A percentile compares a stretch with the other conserved stretches of the same genome.
Evolutionary conservation across 2,797 vertebrate genomes (phyloP).

Genomic region (Sebastes taczanowskii): DNA sequence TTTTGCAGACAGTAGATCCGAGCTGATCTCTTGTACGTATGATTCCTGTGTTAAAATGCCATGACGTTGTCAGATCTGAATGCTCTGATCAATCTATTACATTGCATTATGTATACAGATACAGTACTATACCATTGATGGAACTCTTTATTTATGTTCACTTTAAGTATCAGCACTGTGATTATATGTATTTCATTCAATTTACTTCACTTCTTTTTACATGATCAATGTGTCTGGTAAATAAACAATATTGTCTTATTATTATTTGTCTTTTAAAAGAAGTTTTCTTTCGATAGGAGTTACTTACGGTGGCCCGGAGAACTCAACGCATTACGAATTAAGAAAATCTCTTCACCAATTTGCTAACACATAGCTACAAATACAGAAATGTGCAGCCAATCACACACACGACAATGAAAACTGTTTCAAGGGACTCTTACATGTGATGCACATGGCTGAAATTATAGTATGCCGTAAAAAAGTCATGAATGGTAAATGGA

Average conservation of each 20-base stretch:
- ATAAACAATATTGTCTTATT: constrained; percentile 85
- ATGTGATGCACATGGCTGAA: background rate
- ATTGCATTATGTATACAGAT: constrained; percentile 75
- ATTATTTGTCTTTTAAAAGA: constrained; percentile 15
- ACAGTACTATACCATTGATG: constrained; percentile 71
- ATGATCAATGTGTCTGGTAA: constrained; percentile 84
- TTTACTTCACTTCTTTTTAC: constrained; percentile 84
- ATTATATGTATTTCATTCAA: constrained; percentile 78
- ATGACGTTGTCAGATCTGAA: constrained; percentile 60
- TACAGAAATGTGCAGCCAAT: background rate
- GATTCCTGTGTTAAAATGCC: constrained; percentile 69
- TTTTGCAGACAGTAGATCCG: constrained; percentile 11
- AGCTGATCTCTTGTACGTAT: constrained; percentile 60
- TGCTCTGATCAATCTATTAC: constrained; percentile 73
- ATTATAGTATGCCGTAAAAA: background rate
- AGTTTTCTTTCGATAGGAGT: background rate
- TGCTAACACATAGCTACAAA: background rate
- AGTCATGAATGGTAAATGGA: background rate
- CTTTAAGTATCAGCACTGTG: constrained; percentile 87
- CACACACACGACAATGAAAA: background rate
- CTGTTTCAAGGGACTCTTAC: background rate
- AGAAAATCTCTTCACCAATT: background rate
- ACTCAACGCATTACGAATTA: background rate
- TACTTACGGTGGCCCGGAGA: background rate
- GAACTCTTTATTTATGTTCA: constrained; percentile 79